phyloP scores from a whole-genome alignment of 2,888 invertebrate genomes.

The Caenorhabditis sp. region DNA sequence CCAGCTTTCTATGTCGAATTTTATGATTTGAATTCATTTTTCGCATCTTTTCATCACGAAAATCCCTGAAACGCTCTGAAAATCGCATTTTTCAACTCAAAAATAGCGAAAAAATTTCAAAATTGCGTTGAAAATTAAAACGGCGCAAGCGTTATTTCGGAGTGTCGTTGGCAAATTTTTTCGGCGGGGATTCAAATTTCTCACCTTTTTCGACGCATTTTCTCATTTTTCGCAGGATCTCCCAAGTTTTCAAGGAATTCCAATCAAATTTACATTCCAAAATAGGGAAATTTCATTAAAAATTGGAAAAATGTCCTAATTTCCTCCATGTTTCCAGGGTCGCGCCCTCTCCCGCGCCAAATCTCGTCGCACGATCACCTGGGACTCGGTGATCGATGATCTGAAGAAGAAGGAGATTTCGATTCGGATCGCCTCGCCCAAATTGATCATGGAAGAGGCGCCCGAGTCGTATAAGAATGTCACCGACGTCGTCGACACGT shows the following conservation, averaged over 20 bases:
- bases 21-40: too few species aligned
- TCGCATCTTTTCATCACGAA: not conserved
- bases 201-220: too few species aligned
- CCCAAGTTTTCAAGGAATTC: too few species aligned
- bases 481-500: slow-evolving; percentile 98
- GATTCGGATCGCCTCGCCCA: slow-evolving; percentile 98
- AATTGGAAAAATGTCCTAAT: too few species aligned
- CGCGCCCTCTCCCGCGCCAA: slow-evolving; percentile 97
- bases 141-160: too few species aligned
- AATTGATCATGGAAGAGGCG: slow-evolving; percentile 98
- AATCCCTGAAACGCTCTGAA: not conserved
- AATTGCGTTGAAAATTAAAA: too few species aligned
- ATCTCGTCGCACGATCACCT: slow-evolving; percentile 95
- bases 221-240: too few species aligned
- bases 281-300: too few species aligned
- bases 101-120: too few species aligned
- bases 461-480: slow-evolving; percentile 99
- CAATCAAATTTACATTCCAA: too few species aligned
- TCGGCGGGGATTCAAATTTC: too few species aligned
- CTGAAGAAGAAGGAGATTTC: slow-evolving; percentile 88
- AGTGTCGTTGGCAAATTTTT: too few species aligned
- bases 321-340: slow-evolving; percentile 87
- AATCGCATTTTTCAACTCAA: not conserved
- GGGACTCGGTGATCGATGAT: slow-evolving; percentile 91
- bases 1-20: slow-evolving; percentile 10